Percentiles rank a stretch among this genome's conserved stretches.
These are phyloP conservation scores for Ceryle rudis DNA, from an alignment of 2,797 vertebrate genomes.

Conservation along the genomic window DNA sequence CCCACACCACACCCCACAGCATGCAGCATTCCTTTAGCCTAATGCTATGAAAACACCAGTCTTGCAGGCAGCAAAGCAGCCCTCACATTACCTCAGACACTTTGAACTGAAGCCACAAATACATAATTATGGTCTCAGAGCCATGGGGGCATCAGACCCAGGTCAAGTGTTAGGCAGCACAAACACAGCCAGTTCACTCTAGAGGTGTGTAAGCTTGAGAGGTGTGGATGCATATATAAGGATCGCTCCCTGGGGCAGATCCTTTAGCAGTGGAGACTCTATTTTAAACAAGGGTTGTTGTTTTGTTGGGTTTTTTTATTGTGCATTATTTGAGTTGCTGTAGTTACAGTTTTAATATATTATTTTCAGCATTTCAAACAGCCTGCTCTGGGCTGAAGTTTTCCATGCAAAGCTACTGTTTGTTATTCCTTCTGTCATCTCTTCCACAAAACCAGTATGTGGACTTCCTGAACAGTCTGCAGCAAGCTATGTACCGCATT, in stretches of 20 bases:
- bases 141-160: neutral
- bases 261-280: neutral
- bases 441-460: constrained; percentile 21
- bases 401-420: constrained; percentile 6
- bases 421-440: constrained; percentile 12
- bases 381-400: constrained; percentile 9
- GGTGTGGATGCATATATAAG: neutral
- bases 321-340: constrained; percentile 5
- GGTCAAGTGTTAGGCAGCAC: constrained; percentile 36
- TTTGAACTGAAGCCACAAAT: constrained; percentile 66
- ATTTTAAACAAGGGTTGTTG: neutral
- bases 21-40: neutral
- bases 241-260: constrained; percentile 26
- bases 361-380: constrained; percentile 31
- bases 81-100: constrained; percentile 30
- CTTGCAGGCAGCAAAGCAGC: constrained; percentile 62
- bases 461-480: neutral
- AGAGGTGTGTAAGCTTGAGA: neutral
- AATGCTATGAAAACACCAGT: constrained; percentile 48
- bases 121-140: constrained; percentile 40
- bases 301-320: neutral
- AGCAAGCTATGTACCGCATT: neutral
- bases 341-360: neutral
- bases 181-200: constrained; percentile 21
- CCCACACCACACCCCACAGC: neutral